Percentiles rank a stretch among this genome's conserved stretches.
These are phyloP conservation scores for Drosophila kambysellisi DNA, from an alignment of 2,888 invertebrate genomes.

Conservation along the genomic window DNA sequence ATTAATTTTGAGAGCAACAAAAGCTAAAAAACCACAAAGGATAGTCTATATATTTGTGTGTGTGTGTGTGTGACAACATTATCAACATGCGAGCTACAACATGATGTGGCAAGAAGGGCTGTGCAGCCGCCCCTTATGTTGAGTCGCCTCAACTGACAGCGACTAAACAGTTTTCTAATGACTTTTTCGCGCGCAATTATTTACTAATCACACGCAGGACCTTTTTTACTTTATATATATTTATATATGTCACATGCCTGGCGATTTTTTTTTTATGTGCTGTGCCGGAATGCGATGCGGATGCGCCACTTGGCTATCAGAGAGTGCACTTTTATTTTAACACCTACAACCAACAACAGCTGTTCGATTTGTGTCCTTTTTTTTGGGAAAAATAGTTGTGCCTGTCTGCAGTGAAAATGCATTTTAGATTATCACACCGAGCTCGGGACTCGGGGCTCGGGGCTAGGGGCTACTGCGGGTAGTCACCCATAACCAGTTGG, in stretches of 20 bases:
- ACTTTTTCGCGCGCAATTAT: constrained; percentile 75
- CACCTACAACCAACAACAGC: constrained; percentile 70
- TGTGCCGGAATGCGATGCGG: constrained; percentile 65
- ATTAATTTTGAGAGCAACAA: constrained; percentile 70
- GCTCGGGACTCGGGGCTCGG: constrained; percentile 6
- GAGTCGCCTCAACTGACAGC: constrained; percentile 26
- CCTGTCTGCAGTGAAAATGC: constrained; percentile 58
- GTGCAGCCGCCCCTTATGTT: constrained; percentile 11
- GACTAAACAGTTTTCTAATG: constrained; percentile 73
- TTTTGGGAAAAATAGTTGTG: constrained; percentile 11
- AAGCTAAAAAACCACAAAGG: constrained; percentile 63
- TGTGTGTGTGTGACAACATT: constrained; percentile 63
- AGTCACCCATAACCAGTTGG: constrained; percentile 72
- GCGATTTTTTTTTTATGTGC: constrained; percentile 20
- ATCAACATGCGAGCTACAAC: constrained; percentile 60
- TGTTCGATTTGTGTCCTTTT: constrained; percentile 51
- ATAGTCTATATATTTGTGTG: background rate
- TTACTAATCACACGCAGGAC: constrained; percentile 73
- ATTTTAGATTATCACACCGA: constrained; percentile 77
- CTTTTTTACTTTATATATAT: background rate
- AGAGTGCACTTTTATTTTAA: constrained; percentile 51
- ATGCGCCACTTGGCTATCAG: constrained; percentile 74
- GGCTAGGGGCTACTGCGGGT: constrained; percentile 44
- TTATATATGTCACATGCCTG: constrained; percentile 17
- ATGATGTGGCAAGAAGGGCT: constrained; percentile 33